Conservation (phyloP, 2,797 vertebrate species). For the Zenarchopterus dispar region DNA sequence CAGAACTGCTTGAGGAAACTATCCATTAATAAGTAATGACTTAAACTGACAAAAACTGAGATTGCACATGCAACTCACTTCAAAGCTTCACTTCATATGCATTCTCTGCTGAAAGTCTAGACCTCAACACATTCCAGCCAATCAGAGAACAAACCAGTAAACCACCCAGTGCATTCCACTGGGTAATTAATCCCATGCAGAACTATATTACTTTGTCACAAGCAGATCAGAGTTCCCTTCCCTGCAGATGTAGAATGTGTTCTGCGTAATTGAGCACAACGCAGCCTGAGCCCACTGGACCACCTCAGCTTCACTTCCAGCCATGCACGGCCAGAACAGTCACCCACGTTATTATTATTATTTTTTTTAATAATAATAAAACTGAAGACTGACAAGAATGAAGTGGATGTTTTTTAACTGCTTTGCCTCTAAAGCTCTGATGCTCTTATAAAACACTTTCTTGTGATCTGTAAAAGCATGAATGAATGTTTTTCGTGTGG, state of each 20-base stretch:
- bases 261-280: constrained; percentile 55
- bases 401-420: not conserved
- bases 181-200: constrained; percentile 60
- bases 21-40: too few species aligned
- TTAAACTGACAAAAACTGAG: too few species aligned
- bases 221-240: constrained; percentile 54
- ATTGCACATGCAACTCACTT: too few species aligned
- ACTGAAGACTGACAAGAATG: constrained; percentile 31
- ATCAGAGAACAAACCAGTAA: too few species aligned
- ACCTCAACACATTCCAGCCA: constrained; percentile 26
- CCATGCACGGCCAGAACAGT: not conserved
- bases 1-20: too few species aligned
- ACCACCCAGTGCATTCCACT: constrained; percentile 46
- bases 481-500: constrained; percentile 3
- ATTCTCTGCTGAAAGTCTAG: constrained; percentile 22
- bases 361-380: constrained; percentile 30
- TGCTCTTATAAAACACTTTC: constrained; percentile 9
- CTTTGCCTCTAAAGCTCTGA: constrained; percentile 29
- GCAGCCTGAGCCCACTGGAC: constrained; percentile 23
- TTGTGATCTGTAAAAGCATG: constrained; percentile 18
- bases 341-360: constrained; percentile 9
- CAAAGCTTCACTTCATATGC: not conserved
- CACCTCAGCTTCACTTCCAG: constrained; percentile 18
- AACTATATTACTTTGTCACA: constrained; percentile 52
- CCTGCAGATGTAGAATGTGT: constrained; percentile 44